These are phyloP conservation scores for Gracilinanus agilis DNA, from an alignment of 2,113 vertebrate species.

Conservation along the genomic window DNA sequence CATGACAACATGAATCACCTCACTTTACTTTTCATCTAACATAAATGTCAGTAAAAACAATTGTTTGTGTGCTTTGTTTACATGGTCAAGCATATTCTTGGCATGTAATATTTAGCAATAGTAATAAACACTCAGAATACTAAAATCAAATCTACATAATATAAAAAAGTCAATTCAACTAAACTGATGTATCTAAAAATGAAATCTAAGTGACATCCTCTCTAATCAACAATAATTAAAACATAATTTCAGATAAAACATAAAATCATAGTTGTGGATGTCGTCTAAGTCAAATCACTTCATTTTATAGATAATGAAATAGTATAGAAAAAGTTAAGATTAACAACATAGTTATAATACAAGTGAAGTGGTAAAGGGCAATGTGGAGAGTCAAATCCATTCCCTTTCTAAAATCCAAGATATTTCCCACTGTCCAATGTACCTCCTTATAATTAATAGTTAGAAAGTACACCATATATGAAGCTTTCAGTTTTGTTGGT, in stretches of 20 bases:
- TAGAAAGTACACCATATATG: not conserved
- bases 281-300: not conserved
- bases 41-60: not conserved
- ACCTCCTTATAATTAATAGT: not conserved
- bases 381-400: not conserved
- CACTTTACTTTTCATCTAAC: not conserved
- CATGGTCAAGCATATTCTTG: not conserved
- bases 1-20: not conserved
- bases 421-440: not conserved
- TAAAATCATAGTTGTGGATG: not conserved
- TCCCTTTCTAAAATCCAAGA: not conserved
- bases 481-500: not conserved
- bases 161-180: not conserved
- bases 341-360: not conserved
- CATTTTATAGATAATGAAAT: not conserved
- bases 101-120: not conserved
- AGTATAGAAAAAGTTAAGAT: not conserved
- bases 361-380: not conserved
- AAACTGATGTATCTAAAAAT: not conserved
- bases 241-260: not conserved
- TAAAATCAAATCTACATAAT: not conserved
- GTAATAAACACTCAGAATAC: not conserved
- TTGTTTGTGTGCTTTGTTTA: not conserved
- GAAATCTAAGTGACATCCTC: not conserved
- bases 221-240: not conserved